Evolutionary conservation across 2,888 invertebrate species (phyloP).

Genomic region (Drosophila prostipennis): DNA sequence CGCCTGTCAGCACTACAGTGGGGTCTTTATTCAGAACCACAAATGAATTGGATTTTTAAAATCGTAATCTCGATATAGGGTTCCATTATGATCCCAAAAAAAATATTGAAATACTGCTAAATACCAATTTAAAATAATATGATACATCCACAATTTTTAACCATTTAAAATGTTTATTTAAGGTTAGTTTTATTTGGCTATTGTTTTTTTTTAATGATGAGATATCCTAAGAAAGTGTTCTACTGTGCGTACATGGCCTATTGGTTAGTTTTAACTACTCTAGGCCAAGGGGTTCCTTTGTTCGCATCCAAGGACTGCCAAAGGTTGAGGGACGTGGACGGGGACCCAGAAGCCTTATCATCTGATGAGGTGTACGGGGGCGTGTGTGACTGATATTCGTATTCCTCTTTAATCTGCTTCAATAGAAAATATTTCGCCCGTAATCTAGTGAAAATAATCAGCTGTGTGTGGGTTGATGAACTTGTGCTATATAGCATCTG

Average conservation of each 20-base stretch:
- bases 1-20: conserved; percentile 26
- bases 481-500: conserved; percentile 9
- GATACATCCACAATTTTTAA: too few species aligned
- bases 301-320: conserved; percentile 26
- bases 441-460: conserved; percentile 32
- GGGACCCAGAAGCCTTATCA: conserved; percentile 18
- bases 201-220: too few species aligned
- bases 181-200: too few species aligned
- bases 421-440: conserved; percentile 30
- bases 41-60: too few species aligned
- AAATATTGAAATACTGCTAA: too few species aligned
- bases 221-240: neutral
- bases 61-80: too few species aligned
- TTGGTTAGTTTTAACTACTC: conserved; percentile 13
- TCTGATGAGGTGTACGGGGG: conserved; percentile 18
- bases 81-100: too few species aligned
- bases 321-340: conserved; percentile 19
- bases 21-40: neutral
- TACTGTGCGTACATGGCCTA: neutral
- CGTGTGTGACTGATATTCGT: conserved; percentile 18
- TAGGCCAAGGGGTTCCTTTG: conserved; percentile 24
- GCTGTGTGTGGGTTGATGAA: conserved; percentile 44
- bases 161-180: too few species aligned
- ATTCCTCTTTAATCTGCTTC: conserved; percentile 13
- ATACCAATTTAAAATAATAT: too few species aligned